Evolutionary conservation across 2,113 vertebrate species (phyloP).

Genomic region (Bolborhynchus lineola): DNA sequence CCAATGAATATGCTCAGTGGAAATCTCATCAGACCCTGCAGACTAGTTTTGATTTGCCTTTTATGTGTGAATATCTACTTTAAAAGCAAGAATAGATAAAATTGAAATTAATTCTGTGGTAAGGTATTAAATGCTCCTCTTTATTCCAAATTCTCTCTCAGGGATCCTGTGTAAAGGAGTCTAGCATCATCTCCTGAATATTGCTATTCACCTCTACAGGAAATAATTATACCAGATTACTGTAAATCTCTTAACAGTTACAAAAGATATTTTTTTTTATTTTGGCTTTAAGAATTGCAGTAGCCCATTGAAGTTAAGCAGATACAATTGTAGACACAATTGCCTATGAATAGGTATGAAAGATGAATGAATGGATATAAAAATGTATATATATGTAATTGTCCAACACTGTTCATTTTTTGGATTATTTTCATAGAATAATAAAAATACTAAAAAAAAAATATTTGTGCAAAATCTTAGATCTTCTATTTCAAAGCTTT

Average conservation of each 20-base stretch:
- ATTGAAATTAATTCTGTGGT: neutral
- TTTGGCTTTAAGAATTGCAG: neutral
- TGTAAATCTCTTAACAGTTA: neutral
- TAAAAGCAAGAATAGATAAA: neutral
- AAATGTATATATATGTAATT: neutral
- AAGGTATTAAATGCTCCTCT: neutral
- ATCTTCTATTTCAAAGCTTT: neutral
- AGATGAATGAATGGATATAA: neutral
- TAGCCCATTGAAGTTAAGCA: neutral
- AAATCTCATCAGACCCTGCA: neutral
- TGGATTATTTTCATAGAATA: neutral
- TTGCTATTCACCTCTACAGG: neutral
- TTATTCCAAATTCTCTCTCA: neutral
- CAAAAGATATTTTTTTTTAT: neutral
- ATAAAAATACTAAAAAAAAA: neutral
- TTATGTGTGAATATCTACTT: neutral
- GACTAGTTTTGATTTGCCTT: neutral
- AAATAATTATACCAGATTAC: neutral
- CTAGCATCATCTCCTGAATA: neutral
- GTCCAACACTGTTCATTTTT: neutral
- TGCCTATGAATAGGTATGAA: neutral
- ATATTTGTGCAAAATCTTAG: neutral
- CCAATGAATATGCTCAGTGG: fast-evolving
- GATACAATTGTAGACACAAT: neutral
- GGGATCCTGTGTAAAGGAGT: neutral